These are phyloP conservation scores for Acanthornis magna DNA, from an alignment of 2,797 vertebrate genomes.

Conservation along the genomic window DNA sequence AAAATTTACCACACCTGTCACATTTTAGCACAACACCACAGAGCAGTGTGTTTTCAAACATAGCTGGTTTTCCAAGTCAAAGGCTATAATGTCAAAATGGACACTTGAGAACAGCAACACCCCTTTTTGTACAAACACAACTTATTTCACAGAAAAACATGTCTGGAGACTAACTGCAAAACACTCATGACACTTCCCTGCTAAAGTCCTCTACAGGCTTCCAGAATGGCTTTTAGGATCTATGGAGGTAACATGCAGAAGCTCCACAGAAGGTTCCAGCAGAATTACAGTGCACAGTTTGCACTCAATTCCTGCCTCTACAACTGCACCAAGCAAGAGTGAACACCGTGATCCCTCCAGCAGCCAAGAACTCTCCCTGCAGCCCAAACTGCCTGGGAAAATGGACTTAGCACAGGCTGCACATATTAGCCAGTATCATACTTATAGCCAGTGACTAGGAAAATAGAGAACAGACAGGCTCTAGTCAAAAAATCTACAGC, in stretches of 20 bases:
- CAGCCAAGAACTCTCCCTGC: not conserved
- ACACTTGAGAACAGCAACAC: not conserved
- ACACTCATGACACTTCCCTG: rapidly evolving
- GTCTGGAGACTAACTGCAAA: not conserved
- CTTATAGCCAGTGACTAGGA: not conserved
- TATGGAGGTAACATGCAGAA: rapidly evolving
- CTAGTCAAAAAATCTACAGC: rapidly evolving
- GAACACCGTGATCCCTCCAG: not conserved
- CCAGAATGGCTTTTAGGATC: not conserved
- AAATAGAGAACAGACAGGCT: not conserved
- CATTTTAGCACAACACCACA: not conserved
- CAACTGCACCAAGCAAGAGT: not conserved
- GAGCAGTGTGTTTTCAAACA: not conserved
- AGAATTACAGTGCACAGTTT: not conserved
- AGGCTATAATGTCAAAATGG: not conserved
- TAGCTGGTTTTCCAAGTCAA: not conserved
- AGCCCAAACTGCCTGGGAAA: rapidly evolving
- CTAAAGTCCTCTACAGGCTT: rapidly evolving
- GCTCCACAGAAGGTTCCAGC: not conserved
- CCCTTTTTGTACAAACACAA: not conserved
- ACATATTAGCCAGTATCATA: not conserved
- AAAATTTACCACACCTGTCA: not conserved
- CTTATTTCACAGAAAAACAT: not conserved
- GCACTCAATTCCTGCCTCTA: not conserved
- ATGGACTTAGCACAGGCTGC: not conserved